These are phyloP conservation scores for Trissolcus japonicus DNA, from an alignment of 2,888 invertebrate species.

Conservation along the genomic window DNA sequence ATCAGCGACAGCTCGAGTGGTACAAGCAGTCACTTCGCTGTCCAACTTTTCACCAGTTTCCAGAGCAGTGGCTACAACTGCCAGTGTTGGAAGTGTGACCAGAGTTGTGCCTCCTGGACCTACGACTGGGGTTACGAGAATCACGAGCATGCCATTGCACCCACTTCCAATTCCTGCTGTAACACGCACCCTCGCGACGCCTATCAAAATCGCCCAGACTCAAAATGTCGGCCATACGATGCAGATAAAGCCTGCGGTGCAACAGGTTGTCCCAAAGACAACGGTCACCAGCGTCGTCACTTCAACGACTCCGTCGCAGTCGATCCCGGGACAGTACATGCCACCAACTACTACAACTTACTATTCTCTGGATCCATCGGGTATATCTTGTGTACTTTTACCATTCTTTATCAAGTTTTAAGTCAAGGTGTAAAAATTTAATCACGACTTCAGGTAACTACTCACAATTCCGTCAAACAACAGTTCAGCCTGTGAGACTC, in stretches of 20 bases:
- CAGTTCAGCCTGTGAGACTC: slow-evolving; percentile 72
- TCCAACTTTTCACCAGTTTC: slow-evolving; percentile 70
- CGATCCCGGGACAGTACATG: slow-evolving; percentile 69
- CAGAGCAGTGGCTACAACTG: slow-evolving; percentile 71
- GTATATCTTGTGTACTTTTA: slow-evolving; percentile 52
- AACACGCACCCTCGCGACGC: slow-evolving; percentile 65
- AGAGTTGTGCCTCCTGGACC: slow-evolving; percentile 68
- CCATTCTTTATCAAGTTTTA: no score
- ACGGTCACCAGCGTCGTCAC: slow-evolving; percentile 57
- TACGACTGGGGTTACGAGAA: slow-evolving; percentile 68
- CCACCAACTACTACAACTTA: slow-evolving; percentile 70
- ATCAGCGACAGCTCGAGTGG: slow-evolving; percentile 67
- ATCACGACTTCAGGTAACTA: slow-evolving; percentile 65
- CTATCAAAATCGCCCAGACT: slow-evolving; percentile 67
- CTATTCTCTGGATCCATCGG: slow-evolving; percentile 71
- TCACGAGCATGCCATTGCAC: slow-evolving; percentile 73
- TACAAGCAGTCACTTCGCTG: slow-evolving; percentile 72
- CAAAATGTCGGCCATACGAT: slow-evolving; percentile 69
- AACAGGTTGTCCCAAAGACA: slow-evolving; percentile 50
- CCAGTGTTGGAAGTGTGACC: slow-evolving; percentile 67
- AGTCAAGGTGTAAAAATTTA: neutral
- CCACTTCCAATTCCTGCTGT: slow-evolving; percentile 69
- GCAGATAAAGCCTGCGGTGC: slow-evolving; percentile 67
- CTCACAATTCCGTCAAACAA: slow-evolving; percentile 70
- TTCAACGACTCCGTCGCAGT: slow-evolving; percentile 62